A percentile compares a stretch with the other conserved stretches of the same genome.
Evolutionary conservation across 2,888 invertebrate genomes (phyloP).

Genomic region (Coelinius sp.): DNA sequence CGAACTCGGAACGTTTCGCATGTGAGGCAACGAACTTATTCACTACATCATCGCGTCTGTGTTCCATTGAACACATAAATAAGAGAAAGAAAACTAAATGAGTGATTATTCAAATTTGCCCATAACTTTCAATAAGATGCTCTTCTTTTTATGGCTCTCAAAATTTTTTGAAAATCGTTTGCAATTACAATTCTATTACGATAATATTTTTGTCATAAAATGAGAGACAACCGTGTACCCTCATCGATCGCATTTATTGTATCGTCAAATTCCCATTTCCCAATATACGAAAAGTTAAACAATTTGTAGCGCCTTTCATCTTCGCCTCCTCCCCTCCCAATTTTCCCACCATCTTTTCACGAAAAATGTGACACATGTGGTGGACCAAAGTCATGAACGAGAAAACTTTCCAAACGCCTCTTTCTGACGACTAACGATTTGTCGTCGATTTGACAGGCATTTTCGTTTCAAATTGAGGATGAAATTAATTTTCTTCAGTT

Average conservation of each 20-base stretch:
- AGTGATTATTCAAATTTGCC: no score
- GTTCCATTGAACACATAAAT: no score
- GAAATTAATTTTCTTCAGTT: conserved; percentile 13
- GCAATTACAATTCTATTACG: no score
- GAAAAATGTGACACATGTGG: conserved; percentile 21
- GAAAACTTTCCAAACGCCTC: conserved; percentile 20
- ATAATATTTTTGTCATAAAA: background rate
- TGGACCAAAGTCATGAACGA: conserved; percentile 25
- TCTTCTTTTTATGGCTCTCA: no score
- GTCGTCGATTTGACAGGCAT: conserved; percentile 19
- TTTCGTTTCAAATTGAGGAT: background rate
- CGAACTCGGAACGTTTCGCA: no score
- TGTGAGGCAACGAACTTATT: no score
- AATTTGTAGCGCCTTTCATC: conserved; percentile 20
- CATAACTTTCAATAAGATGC: no score
- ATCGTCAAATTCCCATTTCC: conserved; percentile 24
- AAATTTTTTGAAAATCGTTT: no score
- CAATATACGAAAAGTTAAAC: conserved; percentile 23
- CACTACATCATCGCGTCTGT: no score
- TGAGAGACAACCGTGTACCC: background rate
- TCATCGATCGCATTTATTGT: conserved; percentile 17
- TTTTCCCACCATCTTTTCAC: background rate
- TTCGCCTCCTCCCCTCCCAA: background rate
- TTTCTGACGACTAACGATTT: conserved; percentile 24
- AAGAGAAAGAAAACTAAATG: no score